A percentile compares a stretch with the other conserved stretches of the same genome.
Conservation (phyloP, 2,113 vertebrate genomes). For the Barbus barbus region DNA sequence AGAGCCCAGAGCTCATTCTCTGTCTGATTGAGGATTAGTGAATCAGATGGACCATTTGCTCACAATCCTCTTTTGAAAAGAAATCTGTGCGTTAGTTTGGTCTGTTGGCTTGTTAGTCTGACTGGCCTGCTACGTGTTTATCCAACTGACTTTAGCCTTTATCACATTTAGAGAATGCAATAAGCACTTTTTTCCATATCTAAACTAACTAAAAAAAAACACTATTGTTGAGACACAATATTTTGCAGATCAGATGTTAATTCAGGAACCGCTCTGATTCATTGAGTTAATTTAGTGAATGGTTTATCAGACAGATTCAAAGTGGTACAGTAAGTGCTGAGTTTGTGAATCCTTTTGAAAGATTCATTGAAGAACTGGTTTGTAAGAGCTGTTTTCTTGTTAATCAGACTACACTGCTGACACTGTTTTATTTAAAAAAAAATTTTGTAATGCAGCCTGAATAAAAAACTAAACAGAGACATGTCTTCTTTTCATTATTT, state of each 20-base stretch:
- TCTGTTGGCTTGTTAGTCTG: background rate
- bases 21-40: constrained; percentile 28
- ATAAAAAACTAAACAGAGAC: background rate
- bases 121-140: background rate
- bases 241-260: background rate
- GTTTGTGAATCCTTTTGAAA: background rate
- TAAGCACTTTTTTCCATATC: background rate
- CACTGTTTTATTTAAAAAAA: background rate
- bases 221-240: too few species aligned
- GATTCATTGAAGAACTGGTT: background rate
- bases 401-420: background rate
- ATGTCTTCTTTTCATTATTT: background rate
- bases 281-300: background rate
- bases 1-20: background rate
- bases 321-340: background rate
- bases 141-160: background rate
- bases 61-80: constrained; percentile 22
- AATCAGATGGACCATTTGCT: constrained; percentile 1
- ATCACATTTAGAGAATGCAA: background rate
- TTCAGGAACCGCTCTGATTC: background rate
- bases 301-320: background rate
- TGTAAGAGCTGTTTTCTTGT: background rate
- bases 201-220: too few species aligned
- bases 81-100: background rate
- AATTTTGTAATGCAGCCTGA: background rate